phyloP scores from a whole-genome alignment of 1,140 invertebrate species.

The Pteromalus puparum region DNA sequence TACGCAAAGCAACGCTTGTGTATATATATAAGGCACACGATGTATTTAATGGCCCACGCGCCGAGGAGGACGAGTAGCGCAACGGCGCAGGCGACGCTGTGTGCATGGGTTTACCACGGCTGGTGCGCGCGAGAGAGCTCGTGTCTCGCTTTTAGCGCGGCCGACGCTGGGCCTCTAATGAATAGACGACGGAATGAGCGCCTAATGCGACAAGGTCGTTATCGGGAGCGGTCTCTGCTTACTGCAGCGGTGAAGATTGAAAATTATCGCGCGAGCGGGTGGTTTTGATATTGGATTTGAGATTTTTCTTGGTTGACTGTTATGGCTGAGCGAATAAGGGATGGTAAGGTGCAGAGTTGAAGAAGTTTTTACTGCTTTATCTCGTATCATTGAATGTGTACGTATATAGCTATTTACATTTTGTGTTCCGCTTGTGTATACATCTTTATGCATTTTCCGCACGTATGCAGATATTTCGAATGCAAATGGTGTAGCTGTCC shows the following conservation, averaged over 20 bases:
- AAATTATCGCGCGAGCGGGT: not conserved
- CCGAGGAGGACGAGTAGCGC: not conserved
- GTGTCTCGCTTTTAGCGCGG: not conserved
- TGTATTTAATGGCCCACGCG: slow-evolving; percentile 56
- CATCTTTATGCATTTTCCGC: too few relatives aligned
- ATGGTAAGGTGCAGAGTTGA: too few relatives aligned
- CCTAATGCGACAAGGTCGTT: not conserved
- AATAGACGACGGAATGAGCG: not conserved
- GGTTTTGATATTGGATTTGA: not conserved
- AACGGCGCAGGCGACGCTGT: not conserved
- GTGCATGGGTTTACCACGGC: not conserved
- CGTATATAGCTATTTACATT: too few relatives aligned
- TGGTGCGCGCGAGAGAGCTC: not conserved
- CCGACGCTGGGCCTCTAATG: not conserved
- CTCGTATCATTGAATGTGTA: too few relatives aligned
- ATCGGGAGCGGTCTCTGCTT: not conserved
- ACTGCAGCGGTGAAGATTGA: not conserved
- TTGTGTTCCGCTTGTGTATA: too few relatives aligned
- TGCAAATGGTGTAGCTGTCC: too few relatives aligned
- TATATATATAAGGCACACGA: slow-evolving; percentile 49
- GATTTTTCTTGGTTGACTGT: not conserved
- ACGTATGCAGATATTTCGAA: too few relatives aligned
- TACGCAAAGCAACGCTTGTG: slow-evolving; percentile 15
- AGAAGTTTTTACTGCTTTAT: too few relatives aligned
- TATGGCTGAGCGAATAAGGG: too few relatives aligned